Percentiles rank a stretch among this genome's conserved stretches.
These are phyloP conservation scores for Zaprionus gabonicus DNA, from an alignment of 1,140 invertebrate genomes.

Conservation along the genomic window DNA sequence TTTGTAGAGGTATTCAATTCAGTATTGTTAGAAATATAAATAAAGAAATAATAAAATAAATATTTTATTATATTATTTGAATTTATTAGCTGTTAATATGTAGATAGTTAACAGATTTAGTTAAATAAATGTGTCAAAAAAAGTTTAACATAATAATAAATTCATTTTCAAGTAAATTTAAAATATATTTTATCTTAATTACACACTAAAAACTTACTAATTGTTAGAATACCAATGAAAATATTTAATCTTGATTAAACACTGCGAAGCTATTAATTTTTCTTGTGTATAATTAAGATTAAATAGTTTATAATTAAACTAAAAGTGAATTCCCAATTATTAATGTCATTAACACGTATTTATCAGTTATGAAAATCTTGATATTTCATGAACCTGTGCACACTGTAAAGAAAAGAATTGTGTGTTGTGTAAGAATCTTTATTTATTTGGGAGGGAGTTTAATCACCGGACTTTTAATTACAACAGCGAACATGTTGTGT, in stretches of 20 bases:
- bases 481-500: background rate
- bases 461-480: constrained; percentile 1
- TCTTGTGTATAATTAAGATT: background rate
- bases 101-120: too few species aligned
- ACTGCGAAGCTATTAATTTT: background rate
- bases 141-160: too few species aligned
- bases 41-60: too few species aligned
- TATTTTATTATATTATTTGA: too few species aligned
- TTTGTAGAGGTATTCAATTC: too few species aligned
- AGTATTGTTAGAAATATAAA: background rate
- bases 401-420: background rate
- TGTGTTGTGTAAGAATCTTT: background rate
- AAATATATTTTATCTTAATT: too few species aligned
- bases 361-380: background rate
- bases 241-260: background rate
- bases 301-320: background rate
- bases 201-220: too few species aligned
- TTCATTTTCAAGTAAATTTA: too few species aligned
- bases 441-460: background rate
- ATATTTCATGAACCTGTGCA: background rate
- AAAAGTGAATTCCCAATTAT: background rate
- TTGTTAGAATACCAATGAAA: background rate
- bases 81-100: too few species aligned
- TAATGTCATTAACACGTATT: background rate
- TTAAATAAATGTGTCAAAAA: fast-evolving